Base-by-base conservation (phyloP, 1,140 invertebrate species). In the Drosophila pseudoobscura region DNA sequence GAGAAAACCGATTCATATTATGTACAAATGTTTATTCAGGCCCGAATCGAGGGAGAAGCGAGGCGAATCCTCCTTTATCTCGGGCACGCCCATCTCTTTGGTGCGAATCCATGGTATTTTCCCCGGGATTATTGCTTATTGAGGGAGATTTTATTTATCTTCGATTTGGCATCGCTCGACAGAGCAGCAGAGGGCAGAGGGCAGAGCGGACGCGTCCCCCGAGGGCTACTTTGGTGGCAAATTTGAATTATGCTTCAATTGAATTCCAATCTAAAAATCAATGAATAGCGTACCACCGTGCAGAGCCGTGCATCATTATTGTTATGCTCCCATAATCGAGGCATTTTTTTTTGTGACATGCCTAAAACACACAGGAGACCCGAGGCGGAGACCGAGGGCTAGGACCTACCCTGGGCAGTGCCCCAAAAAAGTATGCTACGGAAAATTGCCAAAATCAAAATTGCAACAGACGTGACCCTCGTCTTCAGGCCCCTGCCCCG, bases 371-470 rank as follows among this genome's bases (percentile, higher is more conserved):
- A 46, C 4, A 20, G 20, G 20, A 20, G 20, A 26, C 24, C 15
- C 15, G 5, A 4, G 24, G 5, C 4, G 0, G 3, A 24, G 3
- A 39, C 9, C 11, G 4, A 39, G 11, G 5, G 35, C 11, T 39
- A 5, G 35, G 35, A 49, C 20, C 41, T 43, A 43, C 44, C 62
- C 35, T 39, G 35, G 45, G 61, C 39, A 44, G 31, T 73, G 68
- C 63, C 82, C 78, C 83, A 35, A 78, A 87, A 87, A 87, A 88
- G 78, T 87, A 75, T 87, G 82, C 82, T 75, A 87, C 65, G 62
- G 58, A 82, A 82, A 82, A 82, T 78, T 74, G 62, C 78, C 57
- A 87, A 85, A 87, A 87, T 87, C 82, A 88, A 88, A 87, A 87
- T 78, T 82, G 83, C 82, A 75, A 69, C 75, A 87, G 60, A 71